Base-by-base conservation (phyloP, 37 sponge, comb jelly and placozoan species). In the Bolinopsis microptera region DNA sequence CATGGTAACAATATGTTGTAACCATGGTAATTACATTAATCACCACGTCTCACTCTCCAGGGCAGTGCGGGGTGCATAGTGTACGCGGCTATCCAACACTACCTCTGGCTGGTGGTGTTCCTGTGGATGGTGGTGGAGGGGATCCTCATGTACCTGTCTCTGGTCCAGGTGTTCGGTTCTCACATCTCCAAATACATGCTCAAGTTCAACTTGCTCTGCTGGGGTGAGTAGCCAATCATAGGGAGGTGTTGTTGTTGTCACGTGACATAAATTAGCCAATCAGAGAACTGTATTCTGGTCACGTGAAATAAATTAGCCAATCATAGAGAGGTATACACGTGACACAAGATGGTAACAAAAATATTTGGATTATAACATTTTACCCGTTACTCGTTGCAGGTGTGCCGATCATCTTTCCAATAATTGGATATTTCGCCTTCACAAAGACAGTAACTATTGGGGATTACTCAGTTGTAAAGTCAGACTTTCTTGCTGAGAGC, bases 381-480 rank as follows among this genome's bases (percentile, higher is more conserved):
- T n/a, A n/a, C n/a, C n/a, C n/a, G n/a, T n/a, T n/a, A n/a, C n/a
- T n/a, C n/a, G n/a, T 72, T 72, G 13, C 31, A 30, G 90, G 41
- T 23, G 30, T 39, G 0, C 48, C 90, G 0, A 23, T 86, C 39
- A 28, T 38, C 27, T 86, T 86, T 25, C 90, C 90, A 0, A 24
- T 86, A 8, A 86, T 86, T 26, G 90, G 90, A 9, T 86, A 86
- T 27, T 86, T 39, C 36, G 90, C 61, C 9, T 86, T 86, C 61
- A 86, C 90, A 8, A 86, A 86, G 3, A 36, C 90, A 41, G 34
- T 24, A 24, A 86, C 90, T 36, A 26, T 86, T 41, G 90, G 90
- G 35, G 61, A 86, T 39, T 5, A 28, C 26, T 34, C 90, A 0
- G 23, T 86, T 26, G 36, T 34, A 5, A 38, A 38, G 3, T 38